Base-by-base conservation (phyloP, 2,113 vertebrate species). In the Octodon degus region DNA sequence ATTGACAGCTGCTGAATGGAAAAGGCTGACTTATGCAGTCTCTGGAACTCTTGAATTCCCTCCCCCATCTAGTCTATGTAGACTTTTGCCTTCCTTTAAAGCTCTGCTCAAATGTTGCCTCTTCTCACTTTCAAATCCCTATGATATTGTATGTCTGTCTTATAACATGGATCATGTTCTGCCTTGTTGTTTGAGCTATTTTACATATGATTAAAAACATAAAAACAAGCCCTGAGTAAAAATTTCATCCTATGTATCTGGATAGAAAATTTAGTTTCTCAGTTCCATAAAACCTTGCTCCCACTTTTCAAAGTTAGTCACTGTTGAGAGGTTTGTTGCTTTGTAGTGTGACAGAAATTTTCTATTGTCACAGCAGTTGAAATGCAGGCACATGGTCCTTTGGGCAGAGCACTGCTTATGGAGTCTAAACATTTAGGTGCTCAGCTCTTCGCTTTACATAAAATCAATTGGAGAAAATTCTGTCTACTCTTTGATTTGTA, bases 81-180 rank as follows among this genome's bases (percentile, higher is more conserved):
- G 86, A 86, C 17, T 55, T 95, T 97, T 91, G 72, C 62, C 91
- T 40, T 94, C 93, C 47, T 96, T 86, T 24, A 12, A 85, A 91
- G 68, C 86, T 80, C 67, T 89, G 32, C 40, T 88, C 79, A 91
- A 74, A 95, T 93, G 82, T 19, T 86, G 67, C 40, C 67, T 14
- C 43, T 63, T 90, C 43, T 34, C 19, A 19, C 30, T 86, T 93
- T 90, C 55, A 79, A 88, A 55, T 89, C 86, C 79, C 60, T 25
- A n/a, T 53, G 12, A 47, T 40, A 20, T 70, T 82, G 13, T n/a
- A 5, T 89, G 22, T 84, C 70, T 93, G 82, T 76, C 72, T 81
- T 58, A 72, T 10, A 84, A 55, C 60, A 60, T 22, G 72, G 22
- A 53, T 84, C 62, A 11, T 37, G 67, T 65, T 89, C 60, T 74